Conservation (phyloP, 2,113 vertebrate species). For the Macrotis lagotis region DNA sequence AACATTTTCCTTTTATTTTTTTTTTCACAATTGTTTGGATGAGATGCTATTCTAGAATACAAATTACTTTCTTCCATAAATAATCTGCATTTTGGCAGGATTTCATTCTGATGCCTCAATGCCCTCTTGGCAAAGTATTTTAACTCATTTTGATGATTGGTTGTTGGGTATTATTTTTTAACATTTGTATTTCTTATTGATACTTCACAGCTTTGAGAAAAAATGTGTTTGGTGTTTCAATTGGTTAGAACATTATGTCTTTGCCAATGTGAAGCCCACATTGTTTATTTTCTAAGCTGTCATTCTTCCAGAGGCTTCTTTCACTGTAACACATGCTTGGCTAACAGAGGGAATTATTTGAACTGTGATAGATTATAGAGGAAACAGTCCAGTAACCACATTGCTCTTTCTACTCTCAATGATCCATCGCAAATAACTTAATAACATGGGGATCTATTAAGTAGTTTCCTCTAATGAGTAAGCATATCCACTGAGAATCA, state of each 20-base stretch:
- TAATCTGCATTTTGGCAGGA: constrained; percentile 48
- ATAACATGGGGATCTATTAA: background rate
- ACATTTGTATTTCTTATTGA: constrained; percentile 43
- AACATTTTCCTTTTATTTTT: background rate
- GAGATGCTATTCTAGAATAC: constrained; percentile 26
- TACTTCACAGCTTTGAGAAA: constrained; percentile 2
- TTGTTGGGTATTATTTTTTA: constrained; percentile 28
- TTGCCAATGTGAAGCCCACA: background rate
- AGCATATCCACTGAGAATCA: background rate
- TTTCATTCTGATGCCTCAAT: constrained; percentile 2
- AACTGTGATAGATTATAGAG: constrained; percentile 30
- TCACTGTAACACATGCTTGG: background rate
- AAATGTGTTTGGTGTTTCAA: background rate
- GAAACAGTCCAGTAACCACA: background rate
- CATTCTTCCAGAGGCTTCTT: background rate
- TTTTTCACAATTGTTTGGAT: constrained; percentile 44
- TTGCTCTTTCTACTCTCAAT: constrained; percentile 20
- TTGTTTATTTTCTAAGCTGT: constrained; percentile 11
- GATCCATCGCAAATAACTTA: constrained; percentile 14
- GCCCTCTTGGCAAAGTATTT: background rate
- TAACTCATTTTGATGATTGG: background rate
- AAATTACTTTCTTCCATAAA: constrained; percentile 56
- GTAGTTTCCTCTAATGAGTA: constrained; percentile 14
- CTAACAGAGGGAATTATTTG: constrained; percentile 10
- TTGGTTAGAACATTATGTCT: background rate